A percentile compares a stretch with the other conserved stretches of the same genome.
Conservation (phyloP, 2,797 vertebrate species). For the Oceanodroma leucorhoa region DNA sequence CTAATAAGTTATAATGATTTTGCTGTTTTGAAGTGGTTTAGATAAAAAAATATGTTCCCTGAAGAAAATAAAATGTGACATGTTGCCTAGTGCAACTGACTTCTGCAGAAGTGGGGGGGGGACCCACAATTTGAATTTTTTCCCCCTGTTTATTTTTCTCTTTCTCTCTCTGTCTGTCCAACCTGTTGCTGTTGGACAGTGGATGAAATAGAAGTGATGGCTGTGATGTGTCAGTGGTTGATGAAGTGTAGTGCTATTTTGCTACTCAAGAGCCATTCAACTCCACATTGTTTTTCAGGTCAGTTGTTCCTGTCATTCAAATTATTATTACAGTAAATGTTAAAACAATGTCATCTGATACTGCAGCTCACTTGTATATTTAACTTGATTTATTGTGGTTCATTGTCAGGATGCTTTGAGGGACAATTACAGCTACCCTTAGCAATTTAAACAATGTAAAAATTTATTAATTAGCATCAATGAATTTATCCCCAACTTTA, state of each 20-base stretch:
- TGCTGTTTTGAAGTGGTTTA: not conserved
- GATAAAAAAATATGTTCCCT: not conserved
- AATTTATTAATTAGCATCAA: not conserved
- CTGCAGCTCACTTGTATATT: not conserved
- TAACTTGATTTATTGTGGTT: slow-evolving; percentile 43
- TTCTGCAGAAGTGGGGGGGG: not conserved
- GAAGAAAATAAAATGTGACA: not conserved
- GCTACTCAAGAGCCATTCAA: not conserved
- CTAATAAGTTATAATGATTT: not conserved
- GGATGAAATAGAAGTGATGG: not conserved
- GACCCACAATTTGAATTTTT: not conserved
- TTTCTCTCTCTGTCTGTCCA: not conserved
- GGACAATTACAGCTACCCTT: not conserved
- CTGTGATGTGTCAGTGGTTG: not conserved
- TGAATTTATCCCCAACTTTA: not conserved
- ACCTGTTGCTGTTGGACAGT: not conserved
- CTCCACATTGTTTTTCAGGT: not conserved
- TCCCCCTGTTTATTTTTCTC: not conserved
- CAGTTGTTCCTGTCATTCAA: slow-evolving; percentile 57
- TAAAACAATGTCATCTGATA: slow-evolving; percentile 28
- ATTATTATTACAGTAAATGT: not conserved
- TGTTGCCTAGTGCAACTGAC: not conserved
- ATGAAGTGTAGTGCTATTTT: not conserved
- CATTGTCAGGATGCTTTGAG: not conserved
- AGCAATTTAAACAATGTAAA: not conserved